Evolutionary conservation across 2,113 vertebrate genomes (phyloP), one percentile per base, ranked within the genome.

Genomic region (Theropithecus gelada): DNA sequence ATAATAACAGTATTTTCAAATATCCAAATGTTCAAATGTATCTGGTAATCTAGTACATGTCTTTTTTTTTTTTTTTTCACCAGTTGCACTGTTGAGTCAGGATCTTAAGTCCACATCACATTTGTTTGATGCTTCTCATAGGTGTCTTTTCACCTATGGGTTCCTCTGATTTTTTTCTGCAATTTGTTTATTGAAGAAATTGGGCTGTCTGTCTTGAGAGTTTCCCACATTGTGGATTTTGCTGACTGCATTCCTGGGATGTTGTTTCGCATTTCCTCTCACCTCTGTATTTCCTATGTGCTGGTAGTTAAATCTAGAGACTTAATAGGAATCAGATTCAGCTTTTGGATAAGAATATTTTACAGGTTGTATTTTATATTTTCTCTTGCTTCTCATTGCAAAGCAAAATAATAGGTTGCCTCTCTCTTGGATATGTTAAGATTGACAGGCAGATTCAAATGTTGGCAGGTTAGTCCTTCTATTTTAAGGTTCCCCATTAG

Each of bases 1-100:
- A 90, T 45, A 86, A 75, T 70, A n/a, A 64, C 16, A 48, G 55
- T n/a, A 86, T 45, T 8, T 93, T 88, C 68, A 97, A 96, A 88
- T 73, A 88, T 50, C 4, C 16, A 86, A n/a, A 17, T 79, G 45
- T 59, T 82, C 55, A 96, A 84, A 80, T 80, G 75, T 79, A 35
- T 92, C 45, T 73, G 13, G 66, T 79, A 38, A 30, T 70, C 38
- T 43, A 68, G 22, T 43, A 25, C 4, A 55, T 45, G 5, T 17
- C 8, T 35, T 43, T 48, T 52, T 59, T 72, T 9, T 40, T 85
- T 18, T 43, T 83, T 73, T 57, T 70, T 25, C 30, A 30, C 83
- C 2, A 72, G 20, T 32, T 95, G 25, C 32, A 82, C 61, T 68
- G 20, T 66, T 86, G 23, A 93, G 35, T 72, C 12, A 73, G 80